Evolutionary conservation across 2,113 vertebrate genomes (phyloP).

Genomic region (Anolis carolinensis): DNA sequence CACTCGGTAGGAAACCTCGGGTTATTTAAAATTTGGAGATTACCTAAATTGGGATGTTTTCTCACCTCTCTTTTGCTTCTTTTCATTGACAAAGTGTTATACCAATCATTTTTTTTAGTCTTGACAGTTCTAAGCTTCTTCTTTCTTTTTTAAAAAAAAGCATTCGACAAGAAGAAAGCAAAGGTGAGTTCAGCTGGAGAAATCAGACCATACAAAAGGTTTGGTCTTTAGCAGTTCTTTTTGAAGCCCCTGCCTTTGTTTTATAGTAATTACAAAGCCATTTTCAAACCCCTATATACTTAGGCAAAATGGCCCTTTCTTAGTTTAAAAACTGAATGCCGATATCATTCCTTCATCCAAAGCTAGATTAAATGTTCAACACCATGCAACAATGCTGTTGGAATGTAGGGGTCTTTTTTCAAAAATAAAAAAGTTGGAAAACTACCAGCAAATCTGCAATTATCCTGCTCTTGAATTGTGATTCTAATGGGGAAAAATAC

Average conservation of each 20-base stretch:
- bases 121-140: neutral
- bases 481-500: slow-evolving; percentile 10
- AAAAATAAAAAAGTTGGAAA: neutral
- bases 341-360: neutral
- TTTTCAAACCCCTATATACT: neutral
- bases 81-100: neutral
- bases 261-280: neutral
- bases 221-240: neutral
- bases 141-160: neutral
- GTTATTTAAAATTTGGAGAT: slow-evolving; percentile 41
- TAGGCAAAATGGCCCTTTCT: neutral
- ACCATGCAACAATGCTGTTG: neutral
- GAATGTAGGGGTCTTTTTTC: neutral
- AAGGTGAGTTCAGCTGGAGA: neutral
- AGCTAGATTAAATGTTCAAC: neutral
- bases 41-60: slow-evolving; percentile 34
- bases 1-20: neutral
- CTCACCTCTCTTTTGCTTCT: neutral
- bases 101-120: neutral
- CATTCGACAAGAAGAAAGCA: neutral
- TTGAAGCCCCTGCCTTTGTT: neutral
- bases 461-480: neutral
- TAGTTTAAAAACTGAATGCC: neutral
- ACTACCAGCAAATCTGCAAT: neutral
- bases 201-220: neutral